Conservation (phyloP, 2,888 invertebrate species). For the Coelogynopora nodosa region DNA sequence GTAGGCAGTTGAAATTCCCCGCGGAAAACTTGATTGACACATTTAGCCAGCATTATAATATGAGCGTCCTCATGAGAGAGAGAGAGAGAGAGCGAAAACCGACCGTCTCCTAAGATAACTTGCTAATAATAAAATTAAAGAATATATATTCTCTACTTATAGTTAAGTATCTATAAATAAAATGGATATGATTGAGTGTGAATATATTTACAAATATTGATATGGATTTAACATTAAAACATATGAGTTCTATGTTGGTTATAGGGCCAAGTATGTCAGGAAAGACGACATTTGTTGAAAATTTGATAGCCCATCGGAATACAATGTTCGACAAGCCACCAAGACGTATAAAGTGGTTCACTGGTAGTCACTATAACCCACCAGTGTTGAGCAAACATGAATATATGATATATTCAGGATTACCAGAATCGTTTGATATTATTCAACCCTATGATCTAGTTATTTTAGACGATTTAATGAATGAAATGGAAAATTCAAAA, state of each 20-base stretch:
- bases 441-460: constrained; percentile 2
- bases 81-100: background rate
- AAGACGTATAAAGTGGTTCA: background rate
- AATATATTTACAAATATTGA: background rate
- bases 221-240: background rate
- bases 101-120: background rate
- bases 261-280: constrained; percentile 3
- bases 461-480: constrained; percentile 14
- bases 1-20: background rate
- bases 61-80: background rate
- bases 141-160: background rate
- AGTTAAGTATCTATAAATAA: background rate
- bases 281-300: constrained; percentile 24
- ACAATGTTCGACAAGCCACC: background rate
- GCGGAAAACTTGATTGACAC: background rate
- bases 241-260: background rate
- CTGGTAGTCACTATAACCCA: background rate
- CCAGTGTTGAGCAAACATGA: background rate
- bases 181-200: background rate
- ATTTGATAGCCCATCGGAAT: constrained; percentile 2
- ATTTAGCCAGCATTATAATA: too few relatives aligned
- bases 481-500: constrained; percentile 15
- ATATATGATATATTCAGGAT: background rate
- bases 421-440: background rate
- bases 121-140: background rate